phyloP scores from a whole-genome alignment of 2,797 vertebrate species.

The Prionace glauca region DNA sequence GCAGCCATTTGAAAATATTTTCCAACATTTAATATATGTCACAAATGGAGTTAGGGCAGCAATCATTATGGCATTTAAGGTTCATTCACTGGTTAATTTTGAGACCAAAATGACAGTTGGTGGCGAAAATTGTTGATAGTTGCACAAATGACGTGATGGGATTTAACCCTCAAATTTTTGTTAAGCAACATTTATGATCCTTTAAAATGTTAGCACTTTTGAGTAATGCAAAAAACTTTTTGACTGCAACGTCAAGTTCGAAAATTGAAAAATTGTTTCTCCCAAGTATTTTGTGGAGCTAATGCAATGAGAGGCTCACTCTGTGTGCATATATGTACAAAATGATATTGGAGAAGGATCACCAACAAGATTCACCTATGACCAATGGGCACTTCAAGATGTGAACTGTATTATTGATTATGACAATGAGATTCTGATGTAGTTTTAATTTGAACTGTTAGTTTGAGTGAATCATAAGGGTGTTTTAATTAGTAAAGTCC shows the following conservation, averaged over 20 bases:
- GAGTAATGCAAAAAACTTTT: not conserved
- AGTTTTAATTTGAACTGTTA: not conserved
- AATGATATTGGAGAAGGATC: not conserved
- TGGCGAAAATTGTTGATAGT: not conserved
- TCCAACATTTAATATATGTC: not conserved
- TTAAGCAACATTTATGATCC: not conserved
- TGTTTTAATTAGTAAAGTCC: not conserved
- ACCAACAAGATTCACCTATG: not conserved
- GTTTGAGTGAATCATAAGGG: not conserved
- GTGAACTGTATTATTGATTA: not conserved
- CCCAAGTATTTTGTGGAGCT: not conserved
- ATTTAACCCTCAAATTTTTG: not conserved
- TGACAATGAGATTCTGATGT: not conserved
- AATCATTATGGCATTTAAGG: not conserved
- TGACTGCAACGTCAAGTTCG: not conserved
- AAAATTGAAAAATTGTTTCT: not conserved
- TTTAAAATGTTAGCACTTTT: not conserved
- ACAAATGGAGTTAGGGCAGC: not conserved
- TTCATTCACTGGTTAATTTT: not conserved
- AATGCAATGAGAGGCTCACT: not conserved
- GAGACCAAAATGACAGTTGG: not conserved
- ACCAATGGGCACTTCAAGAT: not conserved
- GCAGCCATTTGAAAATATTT: not conserved
- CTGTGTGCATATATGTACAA: not conserved
- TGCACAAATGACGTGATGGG: not conserved